phyloP scores from a whole-genome alignment of 2,888 invertebrate species.

The Lasius fuliginosus region DNA sequence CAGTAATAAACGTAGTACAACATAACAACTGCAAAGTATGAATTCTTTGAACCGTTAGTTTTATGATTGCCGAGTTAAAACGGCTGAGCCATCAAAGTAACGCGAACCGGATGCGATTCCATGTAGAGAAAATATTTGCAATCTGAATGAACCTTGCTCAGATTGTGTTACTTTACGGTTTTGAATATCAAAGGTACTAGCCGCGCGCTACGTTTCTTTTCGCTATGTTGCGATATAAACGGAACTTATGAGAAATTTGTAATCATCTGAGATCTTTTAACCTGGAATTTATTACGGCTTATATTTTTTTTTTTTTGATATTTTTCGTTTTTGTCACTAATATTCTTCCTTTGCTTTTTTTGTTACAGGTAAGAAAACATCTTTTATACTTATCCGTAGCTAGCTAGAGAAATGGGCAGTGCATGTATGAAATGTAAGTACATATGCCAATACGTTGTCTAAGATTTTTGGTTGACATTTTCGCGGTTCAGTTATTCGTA shows the following conservation, averaged over 20 bases:
- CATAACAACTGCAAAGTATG: background rate
- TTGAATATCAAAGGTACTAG: conserved; percentile 42
- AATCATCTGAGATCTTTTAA: conserved; percentile 31
- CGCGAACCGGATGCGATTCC: conserved; percentile 3
- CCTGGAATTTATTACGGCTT: conserved; percentile 48
- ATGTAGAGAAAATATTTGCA: conserved; percentile 25
- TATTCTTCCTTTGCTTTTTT: conserved; percentile 57
- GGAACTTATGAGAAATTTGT: conserved; percentile 37
- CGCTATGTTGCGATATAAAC: conserved; percentile 15
- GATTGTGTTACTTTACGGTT: conserved; percentile 25
- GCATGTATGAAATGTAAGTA: conserved; percentile 28
- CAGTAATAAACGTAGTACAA: background rate
- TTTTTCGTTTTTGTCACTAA: background rate
- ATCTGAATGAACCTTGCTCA: conserved; percentile 23
- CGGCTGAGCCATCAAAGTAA: conserved; percentile 21
- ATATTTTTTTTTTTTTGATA: background rate
- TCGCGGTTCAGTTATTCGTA: background rate
- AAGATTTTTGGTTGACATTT: conserved; percentile 2
- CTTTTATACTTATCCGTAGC: conserved; percentile 16
- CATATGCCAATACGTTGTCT: background rate
- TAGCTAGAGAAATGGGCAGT: background rate
- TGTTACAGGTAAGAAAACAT: conserved; percentile 76
- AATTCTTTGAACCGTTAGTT: background rate
- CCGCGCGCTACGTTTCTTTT: conserved; percentile 11
- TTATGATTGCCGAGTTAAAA: conserved; percentile 16